Evolutionary conservation across 2,797 vertebrate species (phyloP).

Genomic region (Strix occidentalis): DNA sequence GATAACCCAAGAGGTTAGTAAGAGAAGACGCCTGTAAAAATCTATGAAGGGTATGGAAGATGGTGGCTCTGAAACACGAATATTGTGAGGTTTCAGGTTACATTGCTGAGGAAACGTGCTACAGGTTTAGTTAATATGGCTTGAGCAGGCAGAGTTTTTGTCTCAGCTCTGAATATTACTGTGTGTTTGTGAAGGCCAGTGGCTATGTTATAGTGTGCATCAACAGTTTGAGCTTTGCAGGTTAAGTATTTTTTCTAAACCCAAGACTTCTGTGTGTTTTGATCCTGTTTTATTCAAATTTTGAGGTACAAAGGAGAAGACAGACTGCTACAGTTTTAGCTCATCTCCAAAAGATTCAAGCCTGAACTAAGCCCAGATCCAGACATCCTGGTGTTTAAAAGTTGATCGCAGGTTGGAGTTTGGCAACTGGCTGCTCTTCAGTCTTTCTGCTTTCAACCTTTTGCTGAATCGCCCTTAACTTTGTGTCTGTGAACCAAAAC

Average conservation of each 20-base stretch:
- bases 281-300: not conserved
- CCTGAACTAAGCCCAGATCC: not conserved
- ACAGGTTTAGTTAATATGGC: not conserved
- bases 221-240: not conserved
- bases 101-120: not conserved
- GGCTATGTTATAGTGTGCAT: accelerated
- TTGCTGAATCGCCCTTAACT: not conserved
- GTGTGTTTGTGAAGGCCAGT: not conserved
- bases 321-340: not conserved
- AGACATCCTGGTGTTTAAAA: not conserved
- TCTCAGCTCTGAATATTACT: not conserved
- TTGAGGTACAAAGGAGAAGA: not conserved
- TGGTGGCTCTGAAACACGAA: not conserved
- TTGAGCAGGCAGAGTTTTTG: not conserved
- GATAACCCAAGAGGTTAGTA: not conserved
- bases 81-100: not conserved
- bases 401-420: not conserved
- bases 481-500: not conserved
- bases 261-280: not conserved
- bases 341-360: not conserved
- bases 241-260: not conserved
- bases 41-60: not conserved
- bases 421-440: not conserved
- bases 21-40: not conserved
- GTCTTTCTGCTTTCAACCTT: not conserved